phyloP scores from a whole-genome alignment of 2,113 vertebrate species.

The Heterocephalus glaber region DNA sequence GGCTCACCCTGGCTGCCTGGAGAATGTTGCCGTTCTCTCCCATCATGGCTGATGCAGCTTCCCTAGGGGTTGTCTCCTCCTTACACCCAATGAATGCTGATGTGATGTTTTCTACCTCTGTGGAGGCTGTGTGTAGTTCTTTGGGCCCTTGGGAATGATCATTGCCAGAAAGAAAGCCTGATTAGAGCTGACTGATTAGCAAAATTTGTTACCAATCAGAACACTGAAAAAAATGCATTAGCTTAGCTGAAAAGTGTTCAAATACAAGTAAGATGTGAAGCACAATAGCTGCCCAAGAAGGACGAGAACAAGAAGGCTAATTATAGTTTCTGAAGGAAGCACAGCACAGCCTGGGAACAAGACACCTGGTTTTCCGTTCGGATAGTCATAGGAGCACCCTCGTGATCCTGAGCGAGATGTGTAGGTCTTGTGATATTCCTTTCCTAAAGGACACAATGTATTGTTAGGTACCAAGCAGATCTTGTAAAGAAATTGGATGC shows the following conservation, averaged over 20 bases:
- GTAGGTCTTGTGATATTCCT: too few relatives aligned
- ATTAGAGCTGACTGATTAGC: background rate
- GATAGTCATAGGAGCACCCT: background rate
- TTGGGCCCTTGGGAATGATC: background rate
- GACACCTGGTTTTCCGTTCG: rapidly evolving
- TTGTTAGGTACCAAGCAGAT: too few relatives aligned
- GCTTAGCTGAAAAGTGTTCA: background rate
- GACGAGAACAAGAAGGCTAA: background rate
- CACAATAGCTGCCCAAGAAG: rapidly evolving
- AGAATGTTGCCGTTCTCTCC: background rate
- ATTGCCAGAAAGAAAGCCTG: background rate
- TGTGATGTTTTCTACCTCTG: rapidly evolving
- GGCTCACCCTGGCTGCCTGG: background rate
- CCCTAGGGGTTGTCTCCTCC: background rate
- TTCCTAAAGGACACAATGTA: background rate
- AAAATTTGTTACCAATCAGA: background rate
- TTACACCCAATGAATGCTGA: rapidly evolving
- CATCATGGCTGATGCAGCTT: background rate
- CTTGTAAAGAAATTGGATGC: background rate
- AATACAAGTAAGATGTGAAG: background rate
- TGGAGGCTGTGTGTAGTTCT: background rate
- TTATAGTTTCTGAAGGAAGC: background rate
- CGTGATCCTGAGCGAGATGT: rapidly evolving
- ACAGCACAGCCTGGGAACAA: rapidly evolving
- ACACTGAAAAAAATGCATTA: background rate